Percentiles rank a stretch among this genome's conserved stretches.
These are phyloP conservation scores for Brachionus koreanus DNA, from an alignment of 1,140 invertebrate species.

Conservation along the genomic window DNA sequence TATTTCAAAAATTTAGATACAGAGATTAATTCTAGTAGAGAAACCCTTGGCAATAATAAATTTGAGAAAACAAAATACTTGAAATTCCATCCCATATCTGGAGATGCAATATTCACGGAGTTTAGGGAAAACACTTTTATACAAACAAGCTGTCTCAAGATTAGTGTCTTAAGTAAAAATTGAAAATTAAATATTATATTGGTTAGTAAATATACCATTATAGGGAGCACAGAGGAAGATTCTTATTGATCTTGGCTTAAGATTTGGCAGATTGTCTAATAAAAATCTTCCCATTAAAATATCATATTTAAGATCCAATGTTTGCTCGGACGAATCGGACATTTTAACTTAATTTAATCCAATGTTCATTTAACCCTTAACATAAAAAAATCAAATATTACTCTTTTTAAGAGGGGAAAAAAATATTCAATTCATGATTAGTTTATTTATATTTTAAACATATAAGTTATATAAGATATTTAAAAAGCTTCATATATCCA, in stretches of 20 bases:
- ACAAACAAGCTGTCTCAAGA: conserved; percentile 1
- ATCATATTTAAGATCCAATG: conserved; percentile 17
- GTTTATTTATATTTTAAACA: conserved; percentile 30
- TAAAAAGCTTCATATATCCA: conserved; percentile 31
- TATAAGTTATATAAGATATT: conserved; percentile 38
- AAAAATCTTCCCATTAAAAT: conserved; percentile 17
- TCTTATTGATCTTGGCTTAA: neutral
- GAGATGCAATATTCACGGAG: conserved; percentile 29
- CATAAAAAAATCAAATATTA: neutral
- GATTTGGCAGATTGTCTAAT: neutral
- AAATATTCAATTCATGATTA: neutral
- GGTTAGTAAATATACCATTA: neutral
- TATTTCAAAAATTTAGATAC: neutral
- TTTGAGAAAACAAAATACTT: conserved; percentile 7
- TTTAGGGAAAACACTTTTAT: neutral
- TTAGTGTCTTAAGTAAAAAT: neutral
- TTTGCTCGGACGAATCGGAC: neutral
- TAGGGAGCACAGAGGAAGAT: conserved; percentile 34
- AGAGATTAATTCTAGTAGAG: neutral
- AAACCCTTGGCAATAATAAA: neutral
- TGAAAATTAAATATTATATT: neutral
- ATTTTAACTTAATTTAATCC: neutral
- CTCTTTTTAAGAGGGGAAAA: neutral
- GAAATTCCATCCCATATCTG: conserved; percentile 38
- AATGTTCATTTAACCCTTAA: neutral